phyloP scores from a whole-genome alignment of 37 sponge, comb jelly and placozoan species.

The Agelas oroides region DNA sequence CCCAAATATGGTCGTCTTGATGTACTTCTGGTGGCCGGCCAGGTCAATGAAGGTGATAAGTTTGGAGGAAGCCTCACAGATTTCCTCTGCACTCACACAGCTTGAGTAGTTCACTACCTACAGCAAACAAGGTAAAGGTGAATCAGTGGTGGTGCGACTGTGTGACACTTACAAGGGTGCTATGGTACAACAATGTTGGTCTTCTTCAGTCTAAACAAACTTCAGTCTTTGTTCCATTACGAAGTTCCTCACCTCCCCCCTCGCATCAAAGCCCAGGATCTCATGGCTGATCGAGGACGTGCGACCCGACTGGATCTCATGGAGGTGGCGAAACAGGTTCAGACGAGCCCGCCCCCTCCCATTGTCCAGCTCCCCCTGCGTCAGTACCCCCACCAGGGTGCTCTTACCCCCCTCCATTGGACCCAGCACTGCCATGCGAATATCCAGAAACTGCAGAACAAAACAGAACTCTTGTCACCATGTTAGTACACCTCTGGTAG shows the following conservation, averaged over 20 bases:
- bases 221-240: background rate
- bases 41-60: slow-evolving; percentile 97
- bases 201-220: too few relatives aligned
- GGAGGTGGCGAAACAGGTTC: slow-evolving; percentile 95
- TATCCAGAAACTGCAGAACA: slow-evolving; percentile 83
- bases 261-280: slow-evolving; percentile 91
- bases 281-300: slow-evolving; percentile 95
- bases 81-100: slow-evolving; percentile 86
- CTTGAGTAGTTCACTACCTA: slow-evolving; percentile 88
- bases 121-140: background rate
- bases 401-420: slow-evolving; percentile 96
- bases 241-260: slow-evolving; percentile 77
- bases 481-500: too few relatives aligned
- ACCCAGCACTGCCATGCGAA: slow-evolving; percentile 93
- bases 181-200: too few relatives aligned
- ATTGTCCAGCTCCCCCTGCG: slow-evolving; percentile 97
- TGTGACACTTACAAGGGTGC: too few relatives aligned
- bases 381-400: slow-evolving; percentile 96
- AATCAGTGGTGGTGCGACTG: too few relatives aligned
- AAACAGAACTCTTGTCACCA: too few relatives aligned
- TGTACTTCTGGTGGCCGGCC: slow-evolving; percentile 97
- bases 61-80: slow-evolving; percentile 92
- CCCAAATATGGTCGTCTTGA: slow-evolving; percentile 98
- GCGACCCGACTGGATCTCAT: slow-evolving; percentile 96
- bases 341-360: slow-evolving; percentile 94